A percentile compares a stretch with the other conserved stretches of the same genome.
phyloP scores from a whole-genome alignment of 2,113 vertebrate species.

The Tricholaema leucomelas region DNA sequence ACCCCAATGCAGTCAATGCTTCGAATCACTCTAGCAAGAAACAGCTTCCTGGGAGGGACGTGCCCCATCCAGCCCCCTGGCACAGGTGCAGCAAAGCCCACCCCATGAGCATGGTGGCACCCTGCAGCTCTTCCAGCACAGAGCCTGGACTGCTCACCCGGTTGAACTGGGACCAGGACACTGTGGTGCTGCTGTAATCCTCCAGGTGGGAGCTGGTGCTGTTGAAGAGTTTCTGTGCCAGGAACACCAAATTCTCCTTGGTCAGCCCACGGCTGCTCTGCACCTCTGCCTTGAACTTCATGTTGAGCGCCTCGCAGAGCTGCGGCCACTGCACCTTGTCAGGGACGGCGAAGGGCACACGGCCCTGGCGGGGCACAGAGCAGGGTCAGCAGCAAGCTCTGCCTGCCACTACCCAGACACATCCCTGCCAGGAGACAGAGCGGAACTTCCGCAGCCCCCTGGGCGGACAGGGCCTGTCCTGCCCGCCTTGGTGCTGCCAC shows the following conservation, averaged over 20 bases:
- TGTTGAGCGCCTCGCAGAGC: constrained; percentile 94
- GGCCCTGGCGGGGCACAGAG: constrained; percentile 64
- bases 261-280: constrained; percentile 92
- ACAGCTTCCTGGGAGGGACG: accelerated
- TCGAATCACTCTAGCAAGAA: not conserved
- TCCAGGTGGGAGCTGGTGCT: constrained; percentile 87
- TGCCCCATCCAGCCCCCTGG: not conserved
- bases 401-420: not conserved
- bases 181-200: constrained; percentile 89
- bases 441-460: not conserved
- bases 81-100: not conserved
- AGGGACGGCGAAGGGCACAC: constrained; percentile 92
- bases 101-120: not conserved
- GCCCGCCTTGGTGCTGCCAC: not conserved
- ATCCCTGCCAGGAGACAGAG: accelerated
- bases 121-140: not conserved
- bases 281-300: constrained; percentile 97
- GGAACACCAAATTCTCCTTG: constrained; percentile 93
- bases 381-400: not conserved
- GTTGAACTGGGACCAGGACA: constrained; percentile 98
- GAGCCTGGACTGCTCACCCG: constrained; percentile 76
- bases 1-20: accelerated
- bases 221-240: constrained; percentile 95
- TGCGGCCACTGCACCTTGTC: constrained; percentile 85
- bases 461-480: accelerated